Base-by-base conservation (phyloP, 2,888 invertebrate genomes). In the Erynnis tages region DNA sequence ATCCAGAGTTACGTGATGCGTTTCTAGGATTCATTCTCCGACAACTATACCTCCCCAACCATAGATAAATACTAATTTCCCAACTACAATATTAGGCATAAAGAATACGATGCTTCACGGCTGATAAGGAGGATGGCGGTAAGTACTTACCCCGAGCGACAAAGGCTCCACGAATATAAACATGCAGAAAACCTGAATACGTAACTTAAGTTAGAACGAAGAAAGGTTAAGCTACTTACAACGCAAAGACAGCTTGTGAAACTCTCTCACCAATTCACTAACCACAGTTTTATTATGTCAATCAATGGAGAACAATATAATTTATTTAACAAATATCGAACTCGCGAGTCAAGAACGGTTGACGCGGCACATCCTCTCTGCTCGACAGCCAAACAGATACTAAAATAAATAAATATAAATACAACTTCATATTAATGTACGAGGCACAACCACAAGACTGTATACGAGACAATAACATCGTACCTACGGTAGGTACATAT, bases 331-430 rank as follows among this genome's bases (percentile, higher is more conserved):
- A 40, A 11, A 23, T 23, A 30, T 29, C 13, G 23, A 40, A 30
- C 21, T 10, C 38, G 48, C 32, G 21, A 34, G 17, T 47, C 21
- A 32, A 17, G 14, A 8, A 11, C 23, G n/a, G 13, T 30, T 17
- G 19, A 21, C 30, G 10, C 11, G n/a, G 40, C 16, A 40, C 40
- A 32, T 25, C 38, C 48, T 32, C 38, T 32, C 13, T 10, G 32
- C 48, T 14, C 48, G 48, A 41, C 40, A 32, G 40, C 32, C 16
- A 40, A 40, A 49, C 48, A 49, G 30, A 32, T 25, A 49, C 48
- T 49, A 38, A 48, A 48, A 21, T 23, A 40, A 48, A 32, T 19
- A 40, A 19, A 4, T 19, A 17, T 16, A 19, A 13, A 37, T 17
- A n/a, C 2, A 35, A 17, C 5, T 1, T 17, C n/a, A 35, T 1